Base-by-base conservation (phyloP, 2,113 vertebrate genomes). In the Axis porcinus region DNA sequence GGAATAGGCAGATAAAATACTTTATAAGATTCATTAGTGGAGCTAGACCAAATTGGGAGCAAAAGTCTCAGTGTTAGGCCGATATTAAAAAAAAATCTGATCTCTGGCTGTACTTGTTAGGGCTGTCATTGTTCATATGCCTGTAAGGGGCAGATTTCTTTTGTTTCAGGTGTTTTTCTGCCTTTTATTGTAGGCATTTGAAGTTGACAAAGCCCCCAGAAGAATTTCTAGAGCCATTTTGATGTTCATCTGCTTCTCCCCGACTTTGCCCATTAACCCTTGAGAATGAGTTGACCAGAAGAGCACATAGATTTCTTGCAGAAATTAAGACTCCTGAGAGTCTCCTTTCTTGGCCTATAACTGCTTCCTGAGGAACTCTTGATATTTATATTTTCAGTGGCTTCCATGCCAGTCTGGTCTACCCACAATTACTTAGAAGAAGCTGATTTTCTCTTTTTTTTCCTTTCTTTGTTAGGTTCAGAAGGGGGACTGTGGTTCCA, bases 1-100 rank as follows among this genome's bases (percentile, higher is more conserved):
- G 99, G 99, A 99, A 70, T 43, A 98, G 95, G 97, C 97, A 99
- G 99, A 99, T 99, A 99, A 99, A 99, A 98, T 98, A 98, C 99
- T 99, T 99, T 99, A 99, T 99, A 99, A 99, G 99, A 99, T 99
- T 99, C 99, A 99, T 99, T 99, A 99, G 99, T 98, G 99, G 99
- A 99, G 99, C 98, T 98, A 98, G 99, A 99, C 99, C 98, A 99
- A 99, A 99, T 98, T 99, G 99, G 99, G 99, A 98, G 98, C 98
- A 98, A 98, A 98, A 98, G 97, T 98, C 97, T 98, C 97, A 47
- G 60, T 93, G 92, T 97, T 97, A 76, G 96, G 84, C 52, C 52
- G 70, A 94, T 98, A 98, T 98, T 98, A 97, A 98, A 98, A 98
- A 98, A 99, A 96, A 98, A 98, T 96, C 91, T 89, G 0, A 88